Evolutionary conservation across 2,113 vertebrate genomes (phyloP), one percentile per base, ranked within the genome.

Genomic region (Falco punctatus): DNA sequence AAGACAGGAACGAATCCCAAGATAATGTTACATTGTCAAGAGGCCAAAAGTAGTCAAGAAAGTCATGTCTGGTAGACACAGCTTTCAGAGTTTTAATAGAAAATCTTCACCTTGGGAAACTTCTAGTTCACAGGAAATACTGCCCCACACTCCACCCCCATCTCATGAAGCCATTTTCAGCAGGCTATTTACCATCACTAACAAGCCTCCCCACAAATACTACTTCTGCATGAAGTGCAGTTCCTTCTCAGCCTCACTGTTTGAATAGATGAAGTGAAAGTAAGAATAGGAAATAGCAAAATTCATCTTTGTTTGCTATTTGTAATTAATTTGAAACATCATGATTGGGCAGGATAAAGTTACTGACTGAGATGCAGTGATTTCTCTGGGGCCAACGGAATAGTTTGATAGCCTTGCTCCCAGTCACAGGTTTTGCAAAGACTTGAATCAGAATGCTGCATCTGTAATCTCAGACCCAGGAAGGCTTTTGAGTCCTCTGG

Each of bases 11-110:
- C 49, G 86, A 97, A 94, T 96, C 94, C 94, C 95, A 93, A 24
- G 95, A 67, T 90, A 90, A 84, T 0, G 2, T 55, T 78, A 54
- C 81, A 95, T 94, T 74, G 92, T 96, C 96, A 96, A 90, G 95
- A 96, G 97, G 94, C 81, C 90, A 91, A 94, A 97, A 95, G 78
- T 69, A 95, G 86, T 88, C 78, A 91, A 79, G 86, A 86, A 95
- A 96, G 77, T 80, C 11, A 69, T 70, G 66, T 77, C 69, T 92
- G 52, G 38, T 40, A 92, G 93, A 80, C 42, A 58, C 9, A 74
- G 40, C 38, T 97, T 86, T 86, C 86, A 83, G 64, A 90, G 70
- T 79, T 95, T 96, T 97, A 97, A 95, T 93, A 95, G 94, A 96
- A 97, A 95, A 94, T 80, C 35, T 92, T 96, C 80, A 96, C 85